phyloP scores from a whole-genome alignment of 92 coral and sea anemone genomes.

The Epizoanthus scotinus region DNA sequence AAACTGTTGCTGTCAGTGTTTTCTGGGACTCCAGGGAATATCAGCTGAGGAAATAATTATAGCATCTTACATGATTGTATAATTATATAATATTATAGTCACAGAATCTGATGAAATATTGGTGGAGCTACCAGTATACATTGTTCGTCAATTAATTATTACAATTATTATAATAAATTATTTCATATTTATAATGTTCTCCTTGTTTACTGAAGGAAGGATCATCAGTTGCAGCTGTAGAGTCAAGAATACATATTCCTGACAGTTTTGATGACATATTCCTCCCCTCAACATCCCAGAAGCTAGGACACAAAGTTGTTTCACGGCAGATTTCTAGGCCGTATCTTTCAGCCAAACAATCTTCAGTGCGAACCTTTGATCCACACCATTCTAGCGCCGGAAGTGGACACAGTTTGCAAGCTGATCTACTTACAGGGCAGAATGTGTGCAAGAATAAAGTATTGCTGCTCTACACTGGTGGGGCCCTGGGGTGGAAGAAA shows the following conservation, averaged over 20 bases:
- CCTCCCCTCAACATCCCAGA: conserved; percentile 12
- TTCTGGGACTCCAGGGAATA: no score
- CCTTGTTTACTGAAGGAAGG: conserved; percentile 6
- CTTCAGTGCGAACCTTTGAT: background rate
- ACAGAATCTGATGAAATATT: no score
- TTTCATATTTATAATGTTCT: background rate
- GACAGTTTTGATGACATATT: background rate
- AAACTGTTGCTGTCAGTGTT: no score
- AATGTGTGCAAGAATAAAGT: conserved; percentile 62
- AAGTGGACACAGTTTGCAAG: conserved; percentile 14
- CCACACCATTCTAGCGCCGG: conserved; percentile 14
- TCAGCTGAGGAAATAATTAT: no score
- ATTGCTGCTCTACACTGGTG: conserved; percentile 76
- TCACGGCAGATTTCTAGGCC: conserved; percentile 31
- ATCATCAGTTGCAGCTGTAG: background rate
- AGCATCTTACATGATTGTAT: no score
- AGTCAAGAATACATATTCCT: background rate
- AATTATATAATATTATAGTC: no score
- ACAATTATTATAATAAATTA: background rate
- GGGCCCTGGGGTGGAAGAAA: conserved; percentile 87
- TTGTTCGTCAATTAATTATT: no score
- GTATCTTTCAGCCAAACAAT: background rate
- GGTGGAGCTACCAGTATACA: no score
- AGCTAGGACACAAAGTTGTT: background rate
- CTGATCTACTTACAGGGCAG: conserved; percentile 64